These are phyloP conservation scores for Tachina lurida DNA, from an alignment of 2,888 invertebrate species.

Conservation along the genomic window DNA sequence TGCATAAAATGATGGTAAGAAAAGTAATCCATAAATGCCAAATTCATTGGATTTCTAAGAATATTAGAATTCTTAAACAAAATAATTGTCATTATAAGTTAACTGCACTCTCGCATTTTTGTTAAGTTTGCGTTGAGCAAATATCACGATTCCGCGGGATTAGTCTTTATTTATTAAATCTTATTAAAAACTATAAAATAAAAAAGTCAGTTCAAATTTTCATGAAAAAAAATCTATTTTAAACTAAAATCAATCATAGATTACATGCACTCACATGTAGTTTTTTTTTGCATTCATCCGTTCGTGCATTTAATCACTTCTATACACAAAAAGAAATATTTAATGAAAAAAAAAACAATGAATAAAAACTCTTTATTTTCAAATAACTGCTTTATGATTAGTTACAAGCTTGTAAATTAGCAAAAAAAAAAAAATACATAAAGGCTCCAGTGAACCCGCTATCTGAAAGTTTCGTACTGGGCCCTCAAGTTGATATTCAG, in stretches of 20 bases:
- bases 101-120: too few species aligned
- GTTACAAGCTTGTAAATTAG: conserved; percentile 6
- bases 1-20: too few species aligned
- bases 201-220: conserved; percentile 10
- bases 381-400: conserved; percentile 42
- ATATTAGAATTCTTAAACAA: too few species aligned
- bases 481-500: too few species aligned
- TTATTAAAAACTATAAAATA: conserved; percentile 1
- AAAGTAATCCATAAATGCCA: too few species aligned
- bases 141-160: not conserved
- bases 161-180: not conserved
- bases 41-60: too few species aligned
- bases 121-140: too few species aligned
- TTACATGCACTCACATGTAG: not conserved
- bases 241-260: conserved; percentile 61
- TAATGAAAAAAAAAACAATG: not conserved
- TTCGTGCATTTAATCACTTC: not conserved
- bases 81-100: too few species aligned
- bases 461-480: not conserved
- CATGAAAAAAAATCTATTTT: conserved; percentile 33
- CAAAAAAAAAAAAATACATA: not conserved
- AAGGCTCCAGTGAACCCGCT: not conserved
- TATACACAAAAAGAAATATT: not conserved
- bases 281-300: not conserved
- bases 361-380: conserved; percentile 26